These are phyloP conservation scores for Drosophila mettleri DNA, from an alignment of 2,888 invertebrate species.

Conservation along the genomic window DNA sequence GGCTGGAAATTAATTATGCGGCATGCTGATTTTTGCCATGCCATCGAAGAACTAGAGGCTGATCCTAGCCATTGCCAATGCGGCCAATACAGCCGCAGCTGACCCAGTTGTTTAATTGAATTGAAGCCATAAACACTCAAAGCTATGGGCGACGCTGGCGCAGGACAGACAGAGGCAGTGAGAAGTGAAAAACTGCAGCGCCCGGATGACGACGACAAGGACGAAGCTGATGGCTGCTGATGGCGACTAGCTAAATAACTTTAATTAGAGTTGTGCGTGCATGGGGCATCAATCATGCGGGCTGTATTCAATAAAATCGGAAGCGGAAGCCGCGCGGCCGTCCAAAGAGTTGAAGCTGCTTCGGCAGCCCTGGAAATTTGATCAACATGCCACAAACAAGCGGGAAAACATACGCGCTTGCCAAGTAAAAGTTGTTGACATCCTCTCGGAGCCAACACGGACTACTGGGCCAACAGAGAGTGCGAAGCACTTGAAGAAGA, in stretches of 20 bases:
- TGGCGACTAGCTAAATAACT: slow-evolving; percentile 63
- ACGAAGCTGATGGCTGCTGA: slow-evolving; percentile 6
- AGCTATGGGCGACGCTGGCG: slow-evolving; percentile 5
- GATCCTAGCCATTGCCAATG: slow-evolving; percentile 49
- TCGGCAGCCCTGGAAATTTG: slow-evolving; percentile 53
- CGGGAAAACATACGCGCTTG: slow-evolving; percentile 42
- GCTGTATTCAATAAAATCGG: slow-evolving; percentile 23
- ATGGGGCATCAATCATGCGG: slow-evolving; percentile 60
- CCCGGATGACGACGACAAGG: slow-evolving; percentile 29
- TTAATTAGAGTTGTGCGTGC: slow-evolving; percentile 69
- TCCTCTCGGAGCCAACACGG: slow-evolving; percentile 77
- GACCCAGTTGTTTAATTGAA: slow-evolving; percentile 80
- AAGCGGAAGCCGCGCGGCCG: slow-evolving; percentile 51
- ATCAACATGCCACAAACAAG: slow-evolving; percentile 54
- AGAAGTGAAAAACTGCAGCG: slow-evolving; percentile 56
- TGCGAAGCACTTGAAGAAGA: slow-evolving; percentile 57
- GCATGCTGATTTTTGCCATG: slow-evolving; percentile 52
- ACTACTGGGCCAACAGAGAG: slow-evolving; percentile 52
- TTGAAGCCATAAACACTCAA: slow-evolving; percentile 78
- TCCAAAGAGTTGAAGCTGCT: slow-evolving; percentile 50
- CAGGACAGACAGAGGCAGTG: slow-evolving; percentile 27
- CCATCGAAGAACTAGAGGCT: slow-evolving; percentile 18
- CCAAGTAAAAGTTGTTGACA: slow-evolving; percentile 71
- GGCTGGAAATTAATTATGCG: slow-evolving; percentile 71
- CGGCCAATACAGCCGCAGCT: slow-evolving; percentile 61